These are phyloP conservation scores for Drosophila eugracilis DNA, from an alignment of 1,140 invertebrate species.

Conservation along the genomic window DNA sequence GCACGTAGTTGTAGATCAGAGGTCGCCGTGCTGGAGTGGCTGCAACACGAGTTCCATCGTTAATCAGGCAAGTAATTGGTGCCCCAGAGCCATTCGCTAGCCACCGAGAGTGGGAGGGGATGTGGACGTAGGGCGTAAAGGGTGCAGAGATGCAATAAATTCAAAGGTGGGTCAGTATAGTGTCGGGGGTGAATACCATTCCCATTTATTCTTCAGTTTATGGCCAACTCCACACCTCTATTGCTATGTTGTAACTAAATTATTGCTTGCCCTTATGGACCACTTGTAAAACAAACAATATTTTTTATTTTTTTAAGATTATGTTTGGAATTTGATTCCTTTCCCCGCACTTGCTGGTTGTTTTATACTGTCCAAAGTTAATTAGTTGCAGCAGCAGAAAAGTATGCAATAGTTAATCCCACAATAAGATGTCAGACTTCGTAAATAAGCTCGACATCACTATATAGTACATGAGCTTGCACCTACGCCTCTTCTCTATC, in stretches of 20 bases:
- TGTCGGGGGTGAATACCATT: not conserved
- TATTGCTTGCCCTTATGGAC: no score
- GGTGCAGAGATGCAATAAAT: conserved; percentile 3
- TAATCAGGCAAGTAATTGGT: conserved; percentile 19
- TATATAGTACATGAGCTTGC: no score
- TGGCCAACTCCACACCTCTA: not conserved
- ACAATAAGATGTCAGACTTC: not conserved
- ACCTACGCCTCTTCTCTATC: no score
- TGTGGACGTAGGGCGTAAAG: not conserved
- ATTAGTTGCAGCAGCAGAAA: conserved; percentile 24
- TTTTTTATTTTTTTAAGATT: not conserved
- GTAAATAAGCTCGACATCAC: no score
- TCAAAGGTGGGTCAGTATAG: no score
- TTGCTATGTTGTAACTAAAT: not conserved
- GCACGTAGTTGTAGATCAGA: conserved; percentile 78
- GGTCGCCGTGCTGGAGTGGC: conserved; percentile 66
- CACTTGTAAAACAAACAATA: not conserved
- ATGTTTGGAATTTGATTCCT: not conserved
- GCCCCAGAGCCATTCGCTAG: not conserved
- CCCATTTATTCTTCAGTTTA: not conserved
- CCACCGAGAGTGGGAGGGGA: no score
- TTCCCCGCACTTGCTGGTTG: no score
- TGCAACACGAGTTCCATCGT: conserved; percentile 41
- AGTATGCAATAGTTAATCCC: conserved; percentile 29
- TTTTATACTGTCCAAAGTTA: not conserved